A percentile compares a stretch with the other conserved stretches of the same genome.
Conservation (phyloP, 2,113 vertebrate genomes). For the Bombycilla garrulus region DNA sequence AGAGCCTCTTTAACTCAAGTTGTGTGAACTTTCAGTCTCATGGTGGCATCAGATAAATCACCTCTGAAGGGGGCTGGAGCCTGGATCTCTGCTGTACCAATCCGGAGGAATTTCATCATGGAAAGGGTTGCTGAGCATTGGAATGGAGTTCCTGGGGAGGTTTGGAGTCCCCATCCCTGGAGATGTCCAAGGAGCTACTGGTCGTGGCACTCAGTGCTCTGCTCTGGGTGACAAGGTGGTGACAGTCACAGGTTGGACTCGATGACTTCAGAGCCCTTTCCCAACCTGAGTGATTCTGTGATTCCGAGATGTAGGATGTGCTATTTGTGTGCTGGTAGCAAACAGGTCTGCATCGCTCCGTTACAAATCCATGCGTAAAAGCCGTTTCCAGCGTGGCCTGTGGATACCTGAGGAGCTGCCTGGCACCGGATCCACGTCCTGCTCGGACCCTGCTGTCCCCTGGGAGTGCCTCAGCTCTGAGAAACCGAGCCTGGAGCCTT, state of each 20-base stretch:
- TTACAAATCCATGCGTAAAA: not conserved
- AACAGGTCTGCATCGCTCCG: not conserved
- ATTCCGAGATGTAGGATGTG: not conserved
- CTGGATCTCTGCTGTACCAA: not conserved
- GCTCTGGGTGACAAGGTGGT: not conserved
- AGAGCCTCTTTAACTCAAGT: not conserved
- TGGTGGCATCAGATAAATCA: not conserved
- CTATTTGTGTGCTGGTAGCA: not conserved
- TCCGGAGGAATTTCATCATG: not conserved
- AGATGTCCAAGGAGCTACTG: not conserved
- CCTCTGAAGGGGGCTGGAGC: fast-evolving
- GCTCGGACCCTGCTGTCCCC: not conserved
- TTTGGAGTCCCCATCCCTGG: not conserved
- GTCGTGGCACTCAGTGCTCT: not conserved
- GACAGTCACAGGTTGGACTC: not conserved
- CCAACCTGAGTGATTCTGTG: not conserved
- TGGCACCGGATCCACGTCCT: not conserved
- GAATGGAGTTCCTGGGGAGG: not conserved
- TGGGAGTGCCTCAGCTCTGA: not conserved
- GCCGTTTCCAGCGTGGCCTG: not conserved
- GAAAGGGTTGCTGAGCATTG: not conserved
- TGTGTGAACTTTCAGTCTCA: not conserved
- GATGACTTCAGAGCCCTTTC: not conserved
- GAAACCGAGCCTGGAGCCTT: not conserved
- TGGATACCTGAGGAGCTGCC: not conserved